Evolutionary conservation across 2,797 vertebrate species (phyloP).

Genomic region (Danionella dracula): DNA sequence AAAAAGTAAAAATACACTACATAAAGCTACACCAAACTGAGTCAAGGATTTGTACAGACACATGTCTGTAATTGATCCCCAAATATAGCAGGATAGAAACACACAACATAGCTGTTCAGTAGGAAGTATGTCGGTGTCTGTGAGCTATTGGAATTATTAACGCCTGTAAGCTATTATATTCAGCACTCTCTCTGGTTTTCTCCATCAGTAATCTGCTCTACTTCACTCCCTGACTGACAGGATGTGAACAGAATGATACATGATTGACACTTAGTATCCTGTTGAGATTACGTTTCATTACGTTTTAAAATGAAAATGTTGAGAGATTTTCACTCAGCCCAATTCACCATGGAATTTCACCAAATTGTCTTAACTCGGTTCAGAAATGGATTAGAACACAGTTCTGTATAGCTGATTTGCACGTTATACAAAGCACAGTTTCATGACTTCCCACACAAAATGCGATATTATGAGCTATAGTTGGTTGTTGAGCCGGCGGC

Average conservation of each 20-base stretch:
- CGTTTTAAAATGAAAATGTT: background rate
- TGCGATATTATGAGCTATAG: background rate
- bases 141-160: background rate
- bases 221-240: constrained; percentile 25
- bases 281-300: constrained; percentile 7
- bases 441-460: background rate
- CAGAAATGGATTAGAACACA: background rate
- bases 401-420: background rate
- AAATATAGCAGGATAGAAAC: background rate
- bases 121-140: background rate
- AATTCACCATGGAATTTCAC: background rate
- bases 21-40: background rate
- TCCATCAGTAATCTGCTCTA: constrained; percentile 8
- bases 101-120: background rate
- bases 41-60: background rate
- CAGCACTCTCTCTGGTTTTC: background rate
- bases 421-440: background rate
- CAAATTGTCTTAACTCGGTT: background rate
- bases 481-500: background rate
- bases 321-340: constrained; percentile 8
- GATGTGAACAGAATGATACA: constrained; percentile 26
- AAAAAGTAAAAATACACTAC: background rate
- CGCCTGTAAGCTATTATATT: constrained; percentile 3
- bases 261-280: constrained; percentile 14
- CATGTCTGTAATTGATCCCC: background rate